phyloP scores from a whole-genome alignment of 2,113 vertebrate species.

The Scatophagus argus region DNA sequence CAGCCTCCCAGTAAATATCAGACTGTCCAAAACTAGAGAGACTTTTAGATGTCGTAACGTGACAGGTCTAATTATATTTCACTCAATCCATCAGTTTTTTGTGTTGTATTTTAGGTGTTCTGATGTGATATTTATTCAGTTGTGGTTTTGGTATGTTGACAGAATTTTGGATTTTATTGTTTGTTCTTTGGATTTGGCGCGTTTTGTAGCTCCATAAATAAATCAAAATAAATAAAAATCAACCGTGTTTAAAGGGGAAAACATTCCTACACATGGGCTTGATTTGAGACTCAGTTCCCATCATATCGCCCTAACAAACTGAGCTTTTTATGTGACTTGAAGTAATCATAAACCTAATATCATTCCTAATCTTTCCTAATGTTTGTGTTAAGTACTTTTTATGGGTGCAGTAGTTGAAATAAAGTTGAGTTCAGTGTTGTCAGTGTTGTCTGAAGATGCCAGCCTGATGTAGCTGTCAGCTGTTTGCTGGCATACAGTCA shows the following conservation, averaged over 20 bases:
- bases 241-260: background rate
- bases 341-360: background rate
- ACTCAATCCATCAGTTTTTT: background rate
- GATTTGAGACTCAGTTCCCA: background rate
- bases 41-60: background rate
- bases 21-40: background rate
- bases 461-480: slow-evolving; percentile 20
- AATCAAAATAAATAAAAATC: slow-evolving; percentile 16
- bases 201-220: background rate
- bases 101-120: background rate
- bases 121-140: background rate
- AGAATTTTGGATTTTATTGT: background rate
- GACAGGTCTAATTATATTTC: background rate
- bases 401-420: background rate
- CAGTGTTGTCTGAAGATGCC: slow-evolving; percentile 11
- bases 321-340: background rate
- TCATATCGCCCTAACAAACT: background rate
- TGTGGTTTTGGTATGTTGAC: background rate
- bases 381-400: background rate
- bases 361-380: background rate
- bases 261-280: background rate
- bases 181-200: background rate
- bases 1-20: background rate
- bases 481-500: slow-evolving; percentile 7
- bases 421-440: background rate